Conservation (phyloP, 2,113 vertebrate species). For the Heterotilapia buettikoferi region DNA sequence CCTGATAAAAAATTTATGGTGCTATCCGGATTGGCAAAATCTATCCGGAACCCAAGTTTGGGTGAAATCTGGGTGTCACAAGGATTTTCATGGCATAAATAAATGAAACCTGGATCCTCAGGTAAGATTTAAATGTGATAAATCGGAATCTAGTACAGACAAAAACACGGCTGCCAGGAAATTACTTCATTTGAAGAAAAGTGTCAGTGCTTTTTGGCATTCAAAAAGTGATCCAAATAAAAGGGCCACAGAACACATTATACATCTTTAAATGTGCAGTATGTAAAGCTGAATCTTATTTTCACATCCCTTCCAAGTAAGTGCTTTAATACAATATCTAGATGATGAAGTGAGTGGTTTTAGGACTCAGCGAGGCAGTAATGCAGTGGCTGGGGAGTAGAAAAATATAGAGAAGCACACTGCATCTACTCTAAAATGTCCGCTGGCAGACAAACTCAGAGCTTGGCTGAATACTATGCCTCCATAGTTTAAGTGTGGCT, state of each 20-base stretch:
- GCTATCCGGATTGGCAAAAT: neutral
- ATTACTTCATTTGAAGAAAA: neutral
- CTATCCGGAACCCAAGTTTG: neutral
- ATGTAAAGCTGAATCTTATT: neutral
- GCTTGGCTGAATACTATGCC: conserved; percentile 17
- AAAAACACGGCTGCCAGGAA: neutral
- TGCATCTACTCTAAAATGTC: conserved; percentile 17
- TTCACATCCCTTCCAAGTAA: neutral
- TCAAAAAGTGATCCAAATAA: neutral
- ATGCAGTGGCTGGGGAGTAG: neutral
- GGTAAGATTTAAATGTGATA: neutral
- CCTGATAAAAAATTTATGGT: neutral
- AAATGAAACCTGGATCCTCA: neutral
- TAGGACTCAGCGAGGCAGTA: neutral
- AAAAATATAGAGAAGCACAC: neutral
- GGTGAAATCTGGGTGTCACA: neutral
- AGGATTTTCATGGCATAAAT: neutral
- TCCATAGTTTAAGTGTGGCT: neutral
- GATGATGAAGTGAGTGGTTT: neutral
- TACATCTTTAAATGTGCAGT: neutral
- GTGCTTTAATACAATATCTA: neutral
- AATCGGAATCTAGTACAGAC: neutral
- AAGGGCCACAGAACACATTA: neutral
- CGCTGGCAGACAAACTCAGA: conserved; percentile 23
- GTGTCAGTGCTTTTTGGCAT: neutral